Percentiles rank a stretch among this genome's conserved stretches.
phyloP scores from a whole-genome alignment of 2,888 invertebrate genomes.

The Epirrhoe tristata region DNA sequence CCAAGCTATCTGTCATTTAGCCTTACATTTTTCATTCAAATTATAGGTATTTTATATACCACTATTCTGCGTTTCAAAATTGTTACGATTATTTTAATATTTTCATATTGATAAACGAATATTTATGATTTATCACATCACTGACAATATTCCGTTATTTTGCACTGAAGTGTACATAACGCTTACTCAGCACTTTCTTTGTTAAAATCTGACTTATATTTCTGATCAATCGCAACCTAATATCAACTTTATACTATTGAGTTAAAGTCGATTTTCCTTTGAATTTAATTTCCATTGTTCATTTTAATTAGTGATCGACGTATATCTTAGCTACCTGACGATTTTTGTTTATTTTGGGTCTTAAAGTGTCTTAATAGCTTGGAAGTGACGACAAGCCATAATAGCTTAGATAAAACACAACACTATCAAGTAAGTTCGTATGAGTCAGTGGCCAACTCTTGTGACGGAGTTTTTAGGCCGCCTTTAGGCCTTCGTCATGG shows the following conservation, averaged over 20 bases:
- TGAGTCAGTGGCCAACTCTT: no score
- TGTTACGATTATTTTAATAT: no score
- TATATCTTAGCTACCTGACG: conserved; percentile 43
- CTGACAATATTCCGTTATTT: conserved; percentile 10
- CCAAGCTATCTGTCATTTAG: no score
- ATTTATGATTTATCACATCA: no score
- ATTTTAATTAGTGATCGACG: conserved; percentile 36
- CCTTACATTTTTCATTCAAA: no score
- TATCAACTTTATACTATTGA: not conserved
- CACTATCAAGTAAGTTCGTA: no score
- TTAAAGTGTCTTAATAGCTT: conserved; percentile 29
- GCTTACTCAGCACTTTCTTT: conserved; percentile 41
- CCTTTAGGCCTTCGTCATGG: no score
- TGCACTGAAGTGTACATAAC: conserved; percentile 36
- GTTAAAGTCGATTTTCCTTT: conserved; percentile 6
- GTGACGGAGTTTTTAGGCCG: no score
- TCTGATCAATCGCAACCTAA: conserved; percentile 1
- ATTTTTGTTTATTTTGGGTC: conserved; percentile 41
- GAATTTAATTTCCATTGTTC: conserved; percentile 23
- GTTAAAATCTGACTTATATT: conserved; percentile 23
- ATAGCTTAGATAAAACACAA: not conserved
- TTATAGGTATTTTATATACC: no score
- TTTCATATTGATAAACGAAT: no score
- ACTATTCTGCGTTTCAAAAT: no score
- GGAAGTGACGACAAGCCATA: conserved; percentile 41